Evolutionary conservation across 2,797 vertebrate genomes (phyloP).

Genomic region (Pantherophis alleghaniensis): DNA sequence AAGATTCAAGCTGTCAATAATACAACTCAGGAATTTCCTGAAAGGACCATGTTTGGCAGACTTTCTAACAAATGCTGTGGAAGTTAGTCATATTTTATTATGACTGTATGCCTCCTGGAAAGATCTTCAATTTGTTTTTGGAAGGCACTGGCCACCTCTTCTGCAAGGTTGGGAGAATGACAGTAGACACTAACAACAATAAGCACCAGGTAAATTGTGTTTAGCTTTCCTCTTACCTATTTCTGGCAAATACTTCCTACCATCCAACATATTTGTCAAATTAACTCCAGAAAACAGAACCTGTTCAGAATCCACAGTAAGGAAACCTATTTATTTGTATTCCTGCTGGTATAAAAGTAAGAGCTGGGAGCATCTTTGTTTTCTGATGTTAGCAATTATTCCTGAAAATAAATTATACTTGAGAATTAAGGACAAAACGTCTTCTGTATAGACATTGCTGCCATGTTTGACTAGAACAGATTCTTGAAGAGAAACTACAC

Average conservation of each 20-base stretch:
- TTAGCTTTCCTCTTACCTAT: too few relatives aligned
- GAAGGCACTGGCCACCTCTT: too few relatives aligned
- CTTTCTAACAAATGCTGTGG: too few relatives aligned
- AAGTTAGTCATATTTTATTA: too few relatives aligned
- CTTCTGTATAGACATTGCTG: background rate
- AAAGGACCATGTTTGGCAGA: too few relatives aligned
- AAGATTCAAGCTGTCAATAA: too few relatives aligned
- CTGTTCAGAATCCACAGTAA: background rate
- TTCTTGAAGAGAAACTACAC: slow-evolving; percentile 6
- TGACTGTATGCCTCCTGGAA: too few relatives aligned
- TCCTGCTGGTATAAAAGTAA: background rate
- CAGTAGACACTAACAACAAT: too few relatives aligned
- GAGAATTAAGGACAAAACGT: background rate
- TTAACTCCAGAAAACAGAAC: slow-evolving; percentile 1
- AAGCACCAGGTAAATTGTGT: too few relatives aligned
- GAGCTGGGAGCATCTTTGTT: background rate
- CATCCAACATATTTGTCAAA: background rate
- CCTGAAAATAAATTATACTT: slow-evolving; percentile 15
- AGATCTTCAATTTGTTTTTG: too few relatives aligned
- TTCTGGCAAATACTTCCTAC: background rate
- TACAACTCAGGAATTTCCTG: too few relatives aligned
- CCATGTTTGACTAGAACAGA: background rate
- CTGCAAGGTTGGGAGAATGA: too few relatives aligned
- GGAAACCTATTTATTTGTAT: background rate
- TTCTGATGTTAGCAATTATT: slow-evolving; percentile 1